Evolutionary conservation across 2,888 invertebrate species (phyloP), one percentile per base, ranked within the genome.

Genomic region (Incurvaria masculella): DNA sequence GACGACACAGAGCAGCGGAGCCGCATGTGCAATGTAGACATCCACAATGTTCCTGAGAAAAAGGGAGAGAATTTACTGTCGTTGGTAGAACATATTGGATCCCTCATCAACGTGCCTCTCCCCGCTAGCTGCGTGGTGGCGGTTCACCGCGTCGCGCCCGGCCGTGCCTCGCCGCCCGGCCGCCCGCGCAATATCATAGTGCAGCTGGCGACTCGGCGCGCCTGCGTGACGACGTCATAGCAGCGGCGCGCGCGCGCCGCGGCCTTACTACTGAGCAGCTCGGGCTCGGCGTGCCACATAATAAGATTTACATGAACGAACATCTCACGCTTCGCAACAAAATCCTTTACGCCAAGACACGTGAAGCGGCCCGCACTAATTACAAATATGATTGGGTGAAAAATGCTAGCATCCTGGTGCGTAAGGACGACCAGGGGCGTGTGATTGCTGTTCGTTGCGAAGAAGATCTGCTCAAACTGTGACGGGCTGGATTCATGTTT

Each of bases 141-240:
- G 6, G 41, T 49, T 11, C 51, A 51, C 19, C 45, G 51, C 1
- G 41, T 42, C 4, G 49, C 49, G 2, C 46, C 6, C 19, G 45
- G 44, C 10, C 23, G 23, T 10, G 10, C 4, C 23, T 14, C 16
- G 1, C 18, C 27, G 8, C 11, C 17, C 10, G 42, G 40, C 10
- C 50, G 51, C 14, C 52, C 52, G 4, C 48, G 46, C 20, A 51
- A 52, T 44, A 46, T 53, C 14, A 27, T 53, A 4, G 46, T 53
- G 4, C 51, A 53, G 18, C 33, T 53, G 8, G 46, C 46, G 4
- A 38, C 51, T 2, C 38, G 38, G 4, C 44, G n/a, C n/a, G 51
- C 4, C 38, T 52, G 20, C 45, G 48, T 3, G 48, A 49, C 21
- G 49, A 51, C 6, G 21, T 51, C 4, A 33, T 52, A 1, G 47